A percentile compares a stretch with the other conserved stretches of the same genome.
Evolutionary conservation across 2,113 vertebrate genomes (phyloP).

Genomic region (Panurus biarmicus): DNA sequence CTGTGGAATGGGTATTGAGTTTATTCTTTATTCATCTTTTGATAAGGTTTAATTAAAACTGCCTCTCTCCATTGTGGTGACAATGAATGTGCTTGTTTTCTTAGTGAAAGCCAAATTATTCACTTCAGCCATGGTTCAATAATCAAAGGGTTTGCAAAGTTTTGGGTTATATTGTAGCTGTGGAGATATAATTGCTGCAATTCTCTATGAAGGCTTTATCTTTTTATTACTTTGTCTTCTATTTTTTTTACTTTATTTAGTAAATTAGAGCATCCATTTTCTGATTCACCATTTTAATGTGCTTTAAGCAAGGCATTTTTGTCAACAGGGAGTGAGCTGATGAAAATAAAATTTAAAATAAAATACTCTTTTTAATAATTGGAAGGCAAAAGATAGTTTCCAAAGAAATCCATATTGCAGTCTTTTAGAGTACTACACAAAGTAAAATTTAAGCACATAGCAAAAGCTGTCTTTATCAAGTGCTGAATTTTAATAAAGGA

Average conservation of each 20-base stretch:
- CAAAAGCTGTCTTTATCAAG: background rate
- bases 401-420: background rate
- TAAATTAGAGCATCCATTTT: slow-evolving; percentile 64
- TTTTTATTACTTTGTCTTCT: slow-evolving; percentile 68
- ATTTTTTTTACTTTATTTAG: slow-evolving; percentile 47
- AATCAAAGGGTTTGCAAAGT: slow-evolving; percentile 87
- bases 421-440: background rate
- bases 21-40: slow-evolving; percentile 92
- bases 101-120: slow-evolving; percentile 89
- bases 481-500: background rate
- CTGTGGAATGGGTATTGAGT: slow-evolving; percentile 78
- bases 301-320: background rate
- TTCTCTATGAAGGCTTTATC: slow-evolving; percentile 72
- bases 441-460: background rate
- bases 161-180: slow-evolving; percentile 82
- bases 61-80: slow-evolving; percentile 84
- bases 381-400: background rate
- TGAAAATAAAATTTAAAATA: background rate
- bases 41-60: slow-evolving; percentile 98
- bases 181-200: slow-evolving; percentile 79
- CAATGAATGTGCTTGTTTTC: slow-evolving; percentile 94
- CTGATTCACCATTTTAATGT: slow-evolving; percentile 3
- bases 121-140: slow-evolving; percentile 86
- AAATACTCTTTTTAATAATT: background rate
- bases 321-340: background rate